phyloP scores from a whole-genome alignment of 1,140 invertebrate genomes.

The Liolophura sinensis region DNA sequence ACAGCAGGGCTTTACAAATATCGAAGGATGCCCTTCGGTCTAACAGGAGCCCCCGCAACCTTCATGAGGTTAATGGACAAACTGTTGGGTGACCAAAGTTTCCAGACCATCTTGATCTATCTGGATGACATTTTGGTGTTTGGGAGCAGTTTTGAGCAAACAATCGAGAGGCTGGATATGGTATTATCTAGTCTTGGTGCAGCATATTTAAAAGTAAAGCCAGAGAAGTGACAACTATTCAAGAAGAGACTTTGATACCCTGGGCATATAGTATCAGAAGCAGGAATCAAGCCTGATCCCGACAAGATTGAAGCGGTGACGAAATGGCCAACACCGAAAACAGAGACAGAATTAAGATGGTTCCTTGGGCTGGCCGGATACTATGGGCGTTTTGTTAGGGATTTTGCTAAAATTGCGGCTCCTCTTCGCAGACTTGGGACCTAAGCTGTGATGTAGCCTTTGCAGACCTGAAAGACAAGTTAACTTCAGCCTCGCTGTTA shows the following conservation, averaged over 20 bases:
- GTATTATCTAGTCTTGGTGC: background rate
- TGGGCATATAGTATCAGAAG: constrained; percentile 24
- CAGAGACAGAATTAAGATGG: constrained; percentile 47
- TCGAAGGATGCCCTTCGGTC: constrained; percentile 17
- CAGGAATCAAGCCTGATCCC: constrained; percentile 45
- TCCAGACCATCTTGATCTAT: constrained; percentile 3
- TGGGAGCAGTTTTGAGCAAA: constrained; percentile 26
- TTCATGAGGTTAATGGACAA: constrained; percentile 33
- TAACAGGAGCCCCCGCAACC: constrained; percentile 21
- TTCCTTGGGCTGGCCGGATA: constrained; percentile 60
- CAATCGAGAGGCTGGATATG: constrained; percentile 14
- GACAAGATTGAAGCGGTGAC: constrained; percentile 54
- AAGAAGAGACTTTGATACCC: constrained; percentile 16
- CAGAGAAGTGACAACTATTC: constrained; percentile 55
- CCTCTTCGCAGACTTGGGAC: constrained; percentile 31
- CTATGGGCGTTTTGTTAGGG: constrained; percentile 51
- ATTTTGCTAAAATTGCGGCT: constrained; percentile 38
- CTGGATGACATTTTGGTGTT: constrained; percentile 16
- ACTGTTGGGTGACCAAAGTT: constrained; percentile 21
- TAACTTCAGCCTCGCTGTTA: no score
- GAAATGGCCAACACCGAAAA: constrained; percentile 32
- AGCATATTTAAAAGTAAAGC: constrained; percentile 6
- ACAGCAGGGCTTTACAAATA: constrained; percentile 28
- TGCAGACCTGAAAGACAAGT: no score
- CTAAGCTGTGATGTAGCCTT: no score